These are phyloP conservation scores for Philopedon plagiatum DNA, from an alignment of 2,888 invertebrate genomes.

Conservation along the genomic window DNA sequence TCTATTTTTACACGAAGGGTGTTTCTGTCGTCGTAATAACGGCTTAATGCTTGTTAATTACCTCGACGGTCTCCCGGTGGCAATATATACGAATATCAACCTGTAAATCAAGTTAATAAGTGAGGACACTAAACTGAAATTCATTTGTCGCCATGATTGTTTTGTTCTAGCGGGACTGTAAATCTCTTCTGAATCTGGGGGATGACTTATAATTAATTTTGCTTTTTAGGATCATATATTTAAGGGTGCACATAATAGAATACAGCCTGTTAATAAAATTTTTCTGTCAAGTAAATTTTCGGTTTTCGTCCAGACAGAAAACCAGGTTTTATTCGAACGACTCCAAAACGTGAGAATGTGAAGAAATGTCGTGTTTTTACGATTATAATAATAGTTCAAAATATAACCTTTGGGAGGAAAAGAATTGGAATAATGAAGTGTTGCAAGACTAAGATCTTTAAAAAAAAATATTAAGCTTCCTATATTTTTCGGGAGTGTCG, in stretches of 20 bases:
- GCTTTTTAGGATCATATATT: background rate
- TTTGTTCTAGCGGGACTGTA: background rate
- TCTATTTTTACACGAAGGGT: slow-evolving; percentile 56
- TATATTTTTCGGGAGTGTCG: no score
- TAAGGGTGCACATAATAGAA: background rate
- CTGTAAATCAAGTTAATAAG: slow-evolving; percentile 57
- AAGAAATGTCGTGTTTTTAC: no score
- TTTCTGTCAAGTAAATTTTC: no score
- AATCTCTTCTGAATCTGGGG: background rate
- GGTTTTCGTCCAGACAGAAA: no score
- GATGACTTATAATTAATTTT: background rate
- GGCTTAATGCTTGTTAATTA: slow-evolving; percentile 60
- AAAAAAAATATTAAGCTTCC: slow-evolving; percentile 4
- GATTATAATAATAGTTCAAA: no score
- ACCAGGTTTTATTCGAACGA: no score
- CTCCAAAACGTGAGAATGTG: no score
- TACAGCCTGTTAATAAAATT: no score
- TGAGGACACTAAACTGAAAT: slow-evolving; percentile 44
- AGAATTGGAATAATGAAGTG: no score
- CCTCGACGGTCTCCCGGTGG: slow-evolving; percentile 55
- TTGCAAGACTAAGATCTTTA: no score
- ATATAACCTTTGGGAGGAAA: no score
- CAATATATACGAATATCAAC: slow-evolving; percentile 56
- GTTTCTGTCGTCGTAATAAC: slow-evolving; percentile 55
- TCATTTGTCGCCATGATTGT: slow-evolving; percentile 14